Evolutionary conservation across 2,113 vertebrate species (phyloP).

Genomic region (Rhinolophus sinicus): DNA sequence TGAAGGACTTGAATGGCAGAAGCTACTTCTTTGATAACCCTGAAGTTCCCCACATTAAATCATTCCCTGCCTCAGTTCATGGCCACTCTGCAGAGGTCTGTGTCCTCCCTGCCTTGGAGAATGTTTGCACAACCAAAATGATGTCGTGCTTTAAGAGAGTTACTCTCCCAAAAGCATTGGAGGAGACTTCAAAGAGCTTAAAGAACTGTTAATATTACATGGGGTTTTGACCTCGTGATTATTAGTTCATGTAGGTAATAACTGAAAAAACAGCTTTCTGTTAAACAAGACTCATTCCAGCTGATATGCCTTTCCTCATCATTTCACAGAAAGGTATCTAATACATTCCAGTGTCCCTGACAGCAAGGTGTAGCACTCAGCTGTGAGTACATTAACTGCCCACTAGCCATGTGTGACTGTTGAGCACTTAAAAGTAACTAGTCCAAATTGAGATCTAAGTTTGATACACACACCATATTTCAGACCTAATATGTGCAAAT

Average conservation of each 20-base stretch:
- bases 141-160: constrained; percentile 27
- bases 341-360: not conserved
- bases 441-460: constrained; percentile 27
- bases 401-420: not conserved
- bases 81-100: not conserved
- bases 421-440: constrained; percentile 32
- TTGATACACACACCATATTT: constrained; percentile 21
- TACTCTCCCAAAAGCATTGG: constrained; percentile 11
- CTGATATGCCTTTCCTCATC: not conserved
- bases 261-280: constrained; percentile 20
- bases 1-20: not conserved
- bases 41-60: constrained; percentile 35
- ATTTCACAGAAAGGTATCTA: constrained; percentile 35
- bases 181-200: not conserved
- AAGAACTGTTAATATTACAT: constrained; percentile 31
- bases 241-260: constrained; percentile 17
- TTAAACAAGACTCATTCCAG: not conserved
- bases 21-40: not conserved
- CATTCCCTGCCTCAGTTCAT: not conserved
- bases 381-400: not conserved
- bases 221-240: not conserved
- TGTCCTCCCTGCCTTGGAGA: constrained; percentile 14
- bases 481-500: not conserved
- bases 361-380: constrained; percentile 21
- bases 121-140: constrained; percentile 63